A percentile compares a stretch with the other conserved stretches of the same genome.
Evolutionary conservation across 2,888 invertebrate genomes (phyloP).

Genomic region (Callinectes sapidus): DNA sequence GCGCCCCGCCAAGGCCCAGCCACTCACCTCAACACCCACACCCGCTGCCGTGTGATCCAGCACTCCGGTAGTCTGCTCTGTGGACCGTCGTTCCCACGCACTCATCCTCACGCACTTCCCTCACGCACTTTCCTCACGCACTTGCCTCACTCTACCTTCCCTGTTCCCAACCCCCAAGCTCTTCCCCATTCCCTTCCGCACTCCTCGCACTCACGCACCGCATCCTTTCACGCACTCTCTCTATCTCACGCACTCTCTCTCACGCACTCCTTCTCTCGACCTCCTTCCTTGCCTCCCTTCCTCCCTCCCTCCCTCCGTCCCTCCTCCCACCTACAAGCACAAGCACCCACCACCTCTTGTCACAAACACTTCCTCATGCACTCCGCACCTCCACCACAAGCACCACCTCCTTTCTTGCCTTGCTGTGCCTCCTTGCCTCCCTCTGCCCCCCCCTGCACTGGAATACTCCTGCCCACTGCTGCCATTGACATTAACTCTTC

Average conservation of each 20-base stretch:
- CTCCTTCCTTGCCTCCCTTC: background rate
- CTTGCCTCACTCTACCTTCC: background rate
- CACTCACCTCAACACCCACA: background rate
- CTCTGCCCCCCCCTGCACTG: background rate
- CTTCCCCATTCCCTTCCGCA: background rate
- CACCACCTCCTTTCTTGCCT: background rate
- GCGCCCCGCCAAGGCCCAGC: background rate
- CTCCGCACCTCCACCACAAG: background rate
- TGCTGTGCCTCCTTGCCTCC: background rate
- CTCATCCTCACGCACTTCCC: slow-evolving; percentile 21
- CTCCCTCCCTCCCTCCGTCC: slow-evolving; percentile 31
- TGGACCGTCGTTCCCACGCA: slow-evolving; percentile 15
- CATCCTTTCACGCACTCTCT: background rate
- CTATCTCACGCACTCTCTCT: background rate
- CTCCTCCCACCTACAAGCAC: slow-evolving; percentile 16
- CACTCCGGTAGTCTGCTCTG: slow-evolving; percentile 33
- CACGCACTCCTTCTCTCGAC: slow-evolving; percentile 34
- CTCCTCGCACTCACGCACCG: background rate
- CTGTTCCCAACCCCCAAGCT: background rate
- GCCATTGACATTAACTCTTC: background rate
- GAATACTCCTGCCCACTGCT: background rate
- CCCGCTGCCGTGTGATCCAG: slow-evolving; percentile 16
- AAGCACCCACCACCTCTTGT: background rate
- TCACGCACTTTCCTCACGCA: background rate
- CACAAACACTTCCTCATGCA: background rate